Percentiles rank a stretch among this genome's conserved stretches.
phyloP scores from a whole-genome alignment of 2,113 vertebrate species.

The Clarias batrachus region DNA sequence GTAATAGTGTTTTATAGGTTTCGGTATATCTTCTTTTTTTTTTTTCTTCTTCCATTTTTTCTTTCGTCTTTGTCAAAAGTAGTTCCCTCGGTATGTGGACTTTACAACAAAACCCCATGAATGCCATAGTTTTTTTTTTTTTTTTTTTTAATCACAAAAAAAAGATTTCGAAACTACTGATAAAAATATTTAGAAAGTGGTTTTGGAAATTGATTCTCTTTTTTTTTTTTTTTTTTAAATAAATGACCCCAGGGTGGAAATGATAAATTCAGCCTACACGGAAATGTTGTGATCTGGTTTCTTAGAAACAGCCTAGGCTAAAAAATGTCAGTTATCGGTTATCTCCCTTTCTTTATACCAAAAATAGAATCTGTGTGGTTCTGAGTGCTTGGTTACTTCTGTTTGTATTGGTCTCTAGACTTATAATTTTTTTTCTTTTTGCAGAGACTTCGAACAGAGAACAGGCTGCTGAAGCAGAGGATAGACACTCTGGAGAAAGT shows the following conservation, averaged over 20 bases:
- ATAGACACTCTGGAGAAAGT: conserved; percentile 99
- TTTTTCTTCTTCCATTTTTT: no score
- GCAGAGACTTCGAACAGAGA: conserved; percentile 96
- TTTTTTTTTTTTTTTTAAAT: no score
- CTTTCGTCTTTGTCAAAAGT: neutral
- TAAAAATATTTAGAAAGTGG: neutral
- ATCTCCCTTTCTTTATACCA: neutral
- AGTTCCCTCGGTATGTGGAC: neutral
- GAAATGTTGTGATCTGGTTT: neutral
- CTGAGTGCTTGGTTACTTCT: neutral
- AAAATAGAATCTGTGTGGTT: neutral
- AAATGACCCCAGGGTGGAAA: neutral
- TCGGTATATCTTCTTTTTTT: neutral
- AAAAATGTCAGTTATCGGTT: neutral
- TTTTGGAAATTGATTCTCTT: neutral
- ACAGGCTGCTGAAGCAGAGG: conserved; percentile 92
- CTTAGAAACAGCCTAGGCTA: neutral
- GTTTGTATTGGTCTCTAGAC: neutral
- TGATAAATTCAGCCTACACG: neutral
- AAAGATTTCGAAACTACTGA: neutral
- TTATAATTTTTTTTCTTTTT: conserved; percentile 42
- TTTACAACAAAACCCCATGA: neutral
- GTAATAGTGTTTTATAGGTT: neutral
- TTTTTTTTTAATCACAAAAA: neutral
- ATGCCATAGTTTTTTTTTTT: no score